These are phyloP conservation scores for Syrista parreyssii DNA, from an alignment of 2,888 invertebrate species.

Conservation along the genomic window DNA sequence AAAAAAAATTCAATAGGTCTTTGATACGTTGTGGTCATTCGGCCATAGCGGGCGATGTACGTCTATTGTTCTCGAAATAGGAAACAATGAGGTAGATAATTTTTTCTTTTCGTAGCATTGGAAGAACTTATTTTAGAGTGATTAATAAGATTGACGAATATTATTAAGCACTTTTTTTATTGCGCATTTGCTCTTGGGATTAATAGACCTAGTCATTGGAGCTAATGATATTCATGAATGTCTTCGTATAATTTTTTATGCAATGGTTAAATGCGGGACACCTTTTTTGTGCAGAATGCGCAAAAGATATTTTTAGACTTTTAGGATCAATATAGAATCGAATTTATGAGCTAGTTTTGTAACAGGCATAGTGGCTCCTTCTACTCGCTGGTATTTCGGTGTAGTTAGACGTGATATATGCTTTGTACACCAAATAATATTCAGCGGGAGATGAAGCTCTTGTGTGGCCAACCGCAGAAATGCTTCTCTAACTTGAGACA, in stretches of 20 bases:
- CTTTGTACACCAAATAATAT: neutral
- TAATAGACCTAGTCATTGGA: neutral
- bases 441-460: neutral
- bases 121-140: neutral
- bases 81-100: neutral
- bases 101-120: neutral
- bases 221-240: neutral
- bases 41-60: neutral
- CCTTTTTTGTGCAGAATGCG: neutral
- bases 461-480: neutral
- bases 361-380: neutral
- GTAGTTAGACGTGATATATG: neutral
- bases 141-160: neutral
- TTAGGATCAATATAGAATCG: neutral
- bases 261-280: neutral
- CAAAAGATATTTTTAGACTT: neutral
- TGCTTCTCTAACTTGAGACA: neutral
- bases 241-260: neutral
- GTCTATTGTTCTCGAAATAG: neutral
- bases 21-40: neutral
- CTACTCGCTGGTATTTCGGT: neutral
- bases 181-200: neutral
- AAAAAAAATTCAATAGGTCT: neutral
- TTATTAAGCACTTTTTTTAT: neutral
- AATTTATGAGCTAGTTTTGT: neutral